Evolutionary conservation across 2,113 vertebrate species (phyloP).

Genomic region (Syngnathus scovelli): DNA sequence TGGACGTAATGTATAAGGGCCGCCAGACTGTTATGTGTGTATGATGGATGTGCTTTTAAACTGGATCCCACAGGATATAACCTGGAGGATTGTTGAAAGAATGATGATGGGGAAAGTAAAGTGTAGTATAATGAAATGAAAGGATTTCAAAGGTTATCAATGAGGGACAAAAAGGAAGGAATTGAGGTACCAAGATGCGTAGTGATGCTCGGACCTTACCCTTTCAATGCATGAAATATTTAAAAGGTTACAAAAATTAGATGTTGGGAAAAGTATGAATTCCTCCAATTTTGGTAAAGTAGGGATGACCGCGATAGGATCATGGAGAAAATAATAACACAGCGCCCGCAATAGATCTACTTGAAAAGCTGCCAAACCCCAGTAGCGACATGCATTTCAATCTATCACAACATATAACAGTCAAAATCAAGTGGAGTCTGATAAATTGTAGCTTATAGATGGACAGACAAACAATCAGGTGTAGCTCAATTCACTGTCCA

Average conservation of each 20-base stretch:
- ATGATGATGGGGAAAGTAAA: constrained; percentile 9
- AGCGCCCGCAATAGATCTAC: constrained; percentile 29
- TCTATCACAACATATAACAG: constrained; percentile 30
- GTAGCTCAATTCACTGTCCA: constrained; percentile 27
- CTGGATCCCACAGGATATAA: constrained; percentile 24
- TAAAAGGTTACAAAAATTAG: neutral
- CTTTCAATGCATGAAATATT: neutral
- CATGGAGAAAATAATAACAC: constrained; percentile 9
- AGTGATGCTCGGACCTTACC: neutral
- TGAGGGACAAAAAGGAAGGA: constrained; percentile 12
- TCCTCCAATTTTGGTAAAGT: neutral
- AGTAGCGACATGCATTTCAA: constrained; percentile 33
- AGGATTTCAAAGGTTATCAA: constrained; percentile 16
- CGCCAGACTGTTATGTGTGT: constrained; percentile 12
- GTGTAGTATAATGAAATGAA: constrained; percentile 33
- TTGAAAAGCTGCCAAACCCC: constrained; percentile 26
- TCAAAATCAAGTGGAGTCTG: constrained; percentile 35
- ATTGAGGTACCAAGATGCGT: neutral
- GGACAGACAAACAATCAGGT: constrained; percentile 43
- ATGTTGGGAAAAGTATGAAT: neutral
- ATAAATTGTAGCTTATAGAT: constrained; percentile 39
- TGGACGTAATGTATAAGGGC: constrained; percentile 7
- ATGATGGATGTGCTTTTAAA: constrained; percentile 45
- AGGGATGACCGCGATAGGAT: neutral
- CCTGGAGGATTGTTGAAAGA: constrained; percentile 9